Base-by-base conservation (phyloP, 2,888 invertebrate species). In the Amphipyra berbera region DNA sequence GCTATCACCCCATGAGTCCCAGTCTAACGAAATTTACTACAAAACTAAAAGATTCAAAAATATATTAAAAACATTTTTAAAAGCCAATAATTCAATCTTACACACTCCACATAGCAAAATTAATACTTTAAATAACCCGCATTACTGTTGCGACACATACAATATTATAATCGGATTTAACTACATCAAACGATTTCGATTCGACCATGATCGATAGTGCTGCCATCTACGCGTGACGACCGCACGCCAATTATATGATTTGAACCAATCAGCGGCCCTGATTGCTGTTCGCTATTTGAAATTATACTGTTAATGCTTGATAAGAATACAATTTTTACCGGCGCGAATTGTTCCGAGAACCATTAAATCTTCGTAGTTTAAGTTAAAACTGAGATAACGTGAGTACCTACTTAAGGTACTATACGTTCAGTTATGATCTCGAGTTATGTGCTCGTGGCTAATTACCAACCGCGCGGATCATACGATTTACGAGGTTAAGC, bases 241-340 rank as follows among this genome's bases (percentile, higher is more conserved):
- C 52, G 14, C 50, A 70, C 64, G 73, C 63, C 77, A 77, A 77
- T 77, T 78, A 71, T 53, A 63, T 69, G 21, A 74, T 78, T 70
- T 68, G 47, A 78, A 60, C 64, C 79, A 78, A 77, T 77, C 76
- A 62, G 55, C 59, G 44, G 12, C 14, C 46, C 61, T 60, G 73
- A 78, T 67, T 73, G 63, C 52, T 47, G 30, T 63, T 66, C 67
- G 59, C 60, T 60, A 67, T 68, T 64, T 62, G 46, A 67, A 78
- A 73, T 78, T 76, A 76, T 53, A 58, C 61, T 62, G 63, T 63
- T 66, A 55, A 57, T 59, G 40, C 56, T 53, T 63, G 77, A 77
- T 78, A 77, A 70, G 62, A 78, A 65, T 41, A 78, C 55, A 48
- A 46, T 61, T 73, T 64, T 61, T 58, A 55, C 53, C 76, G 66